These are phyloP conservation scores for Nixonia krombeini DNA, from an alignment of 1,140 invertebrate species.

Conservation along the genomic window DNA sequence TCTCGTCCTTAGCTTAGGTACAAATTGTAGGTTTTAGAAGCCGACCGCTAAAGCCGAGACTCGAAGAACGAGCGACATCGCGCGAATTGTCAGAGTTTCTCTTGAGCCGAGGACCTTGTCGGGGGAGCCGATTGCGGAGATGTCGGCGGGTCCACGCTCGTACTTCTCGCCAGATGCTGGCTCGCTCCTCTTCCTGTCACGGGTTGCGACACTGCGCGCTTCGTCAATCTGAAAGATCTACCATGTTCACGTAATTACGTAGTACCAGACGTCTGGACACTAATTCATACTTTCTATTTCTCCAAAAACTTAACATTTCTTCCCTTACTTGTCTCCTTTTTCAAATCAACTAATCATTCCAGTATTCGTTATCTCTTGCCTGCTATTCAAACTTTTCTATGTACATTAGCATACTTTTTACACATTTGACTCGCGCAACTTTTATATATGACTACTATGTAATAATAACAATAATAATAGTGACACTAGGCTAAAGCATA, in stretches of 20 bases:
- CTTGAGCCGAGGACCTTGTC: constrained; percentile 52
- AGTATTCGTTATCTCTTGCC: too few species aligned
- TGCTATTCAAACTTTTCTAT: too few species aligned
- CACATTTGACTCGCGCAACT: too few species aligned
- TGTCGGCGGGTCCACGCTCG: constrained; percentile 60
- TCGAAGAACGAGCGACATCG: constrained; percentile 69
- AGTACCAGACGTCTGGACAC: neutral
- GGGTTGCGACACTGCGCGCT: constrained; percentile 63
- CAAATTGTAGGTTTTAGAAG: constrained; percentile 2
- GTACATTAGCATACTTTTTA: too few species aligned
- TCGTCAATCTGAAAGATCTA: constrained; percentile 67
- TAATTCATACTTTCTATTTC: neutral
- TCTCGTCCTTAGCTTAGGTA: constrained; percentile 4
- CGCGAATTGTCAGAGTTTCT: constrained; percentile 68
- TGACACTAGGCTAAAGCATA: too few species aligned
- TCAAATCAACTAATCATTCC: too few species aligned
- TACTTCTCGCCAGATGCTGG: constrained; percentile 60
- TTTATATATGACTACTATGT: too few species aligned
- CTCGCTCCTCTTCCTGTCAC: constrained; percentile 43
- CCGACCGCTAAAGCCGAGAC: constrained; percentile 51
- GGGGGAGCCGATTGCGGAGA: constrained; percentile 44
- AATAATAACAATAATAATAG: too few species aligned
- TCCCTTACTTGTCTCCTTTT: too few species aligned
- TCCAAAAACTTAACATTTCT: too few species aligned
- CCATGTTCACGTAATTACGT: too few species aligned